A percentile compares a stretch with the other conserved stretches of the same genome.
phyloP scores from a whole-genome alignment of 2,888 invertebrate genomes.

The Elysia crispata region DNA sequence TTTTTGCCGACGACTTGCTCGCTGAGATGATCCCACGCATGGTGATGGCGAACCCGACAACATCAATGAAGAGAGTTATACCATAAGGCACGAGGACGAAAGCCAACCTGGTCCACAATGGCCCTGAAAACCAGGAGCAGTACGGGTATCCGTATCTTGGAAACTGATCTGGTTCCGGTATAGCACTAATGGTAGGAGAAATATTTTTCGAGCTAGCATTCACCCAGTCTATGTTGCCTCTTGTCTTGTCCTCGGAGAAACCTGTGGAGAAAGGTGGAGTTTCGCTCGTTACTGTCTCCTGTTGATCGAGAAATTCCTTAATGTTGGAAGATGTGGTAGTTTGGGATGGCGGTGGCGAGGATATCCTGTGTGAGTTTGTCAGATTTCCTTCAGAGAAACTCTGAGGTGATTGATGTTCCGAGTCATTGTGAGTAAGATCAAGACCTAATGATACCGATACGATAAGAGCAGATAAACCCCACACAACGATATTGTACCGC shows the following conservation, averaged over 20 bases:
- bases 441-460: constrained; percentile 5
- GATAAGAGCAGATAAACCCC: not conserved
- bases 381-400: too few relatives aligned
- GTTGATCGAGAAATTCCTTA: too few relatives aligned
- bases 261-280: not conserved
- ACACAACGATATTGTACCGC: constrained; percentile 28
- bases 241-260: not conserved
- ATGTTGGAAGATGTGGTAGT: too few relatives aligned
- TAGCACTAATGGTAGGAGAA: too few relatives aligned
- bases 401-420: not conserved
- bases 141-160: constrained; percentile 34
- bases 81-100: constrained; percentile 48
- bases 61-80: constrained; percentile 45
- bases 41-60: constrained; percentile 49
- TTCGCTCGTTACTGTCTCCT: too few relatives aligned
- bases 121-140: constrained; percentile 42
- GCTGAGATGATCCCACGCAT: constrained; percentile 45
- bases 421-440: constrained; percentile 15
- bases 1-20: not conserved
- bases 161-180: not conserved
- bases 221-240: not conserved
- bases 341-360: too few relatives aligned
- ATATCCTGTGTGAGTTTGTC: too few relatives aligned
- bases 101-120: constrained; percentile 22
- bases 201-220: not conserved